These are phyloP conservation scores for Bursaphelenchus okinawaensis DNA, from an alignment of 2,888 invertebrate species.

Conservation along the genomic window DNA sequence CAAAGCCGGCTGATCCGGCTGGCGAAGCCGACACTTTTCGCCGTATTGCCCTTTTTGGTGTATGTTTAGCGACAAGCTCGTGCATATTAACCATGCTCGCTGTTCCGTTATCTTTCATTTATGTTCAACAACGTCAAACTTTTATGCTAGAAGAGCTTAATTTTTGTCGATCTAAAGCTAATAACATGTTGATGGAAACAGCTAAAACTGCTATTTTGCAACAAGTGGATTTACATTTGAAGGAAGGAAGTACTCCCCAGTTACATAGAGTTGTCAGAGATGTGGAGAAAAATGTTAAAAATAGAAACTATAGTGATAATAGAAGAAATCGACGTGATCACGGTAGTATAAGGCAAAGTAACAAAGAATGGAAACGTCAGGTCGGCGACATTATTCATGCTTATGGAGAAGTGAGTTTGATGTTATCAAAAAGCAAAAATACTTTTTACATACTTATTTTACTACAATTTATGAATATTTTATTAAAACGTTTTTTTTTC, in stretches of 20 bases:
- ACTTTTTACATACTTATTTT: too few species aligned
- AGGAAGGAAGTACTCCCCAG: neutral
- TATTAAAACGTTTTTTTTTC: neutral
- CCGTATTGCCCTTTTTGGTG: neutral
- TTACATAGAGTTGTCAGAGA: neutral
- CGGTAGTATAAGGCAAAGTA: neutral
- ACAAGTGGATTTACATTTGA: neutral
- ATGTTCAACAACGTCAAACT: neutral
- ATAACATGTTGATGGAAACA: neutral
- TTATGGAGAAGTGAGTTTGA: neutral
- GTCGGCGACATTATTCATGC: neutral
- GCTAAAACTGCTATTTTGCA: neutral
- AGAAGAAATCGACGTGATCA: neutral
- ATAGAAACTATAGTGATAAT: neutral
- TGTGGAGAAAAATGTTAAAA: neutral
- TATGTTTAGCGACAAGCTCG: neutral
- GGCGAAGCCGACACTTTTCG: neutral
- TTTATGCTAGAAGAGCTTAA: neutral
- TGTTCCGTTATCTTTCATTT: neutral
- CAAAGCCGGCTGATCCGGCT: neutral
- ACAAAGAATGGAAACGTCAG: neutral
- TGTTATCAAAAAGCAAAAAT: too few species aligned
- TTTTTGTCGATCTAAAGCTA: neutral
- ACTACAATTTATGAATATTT: too few species aligned
- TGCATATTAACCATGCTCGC: neutral